These are phyloP conservation scores for Ceyx erithaca DNA, from an alignment of 2,797 vertebrate genomes.

Conservation along the genomic window DNA sequence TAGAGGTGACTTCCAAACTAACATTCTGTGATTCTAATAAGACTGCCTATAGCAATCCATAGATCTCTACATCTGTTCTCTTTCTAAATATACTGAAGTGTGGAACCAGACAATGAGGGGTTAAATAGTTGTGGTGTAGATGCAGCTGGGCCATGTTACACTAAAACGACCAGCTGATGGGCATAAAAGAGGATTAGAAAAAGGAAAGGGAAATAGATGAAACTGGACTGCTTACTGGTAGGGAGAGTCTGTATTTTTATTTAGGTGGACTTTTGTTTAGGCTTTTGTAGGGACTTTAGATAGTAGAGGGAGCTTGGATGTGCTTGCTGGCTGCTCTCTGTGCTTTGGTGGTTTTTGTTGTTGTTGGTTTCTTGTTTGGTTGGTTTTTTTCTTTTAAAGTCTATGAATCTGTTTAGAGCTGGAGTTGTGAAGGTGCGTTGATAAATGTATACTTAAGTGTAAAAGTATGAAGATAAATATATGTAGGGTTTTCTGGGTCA, in stretches of 20 bases:
- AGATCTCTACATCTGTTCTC: neutral
- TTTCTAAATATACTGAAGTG: neutral
- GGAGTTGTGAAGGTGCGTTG: neutral
- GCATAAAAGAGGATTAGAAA: slow-evolving; percentile 60
- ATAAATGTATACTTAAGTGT: neutral
- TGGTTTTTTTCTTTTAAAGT: neutral
- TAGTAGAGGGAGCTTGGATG: neutral
- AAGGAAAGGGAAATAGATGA: slow-evolving; percentile 40
- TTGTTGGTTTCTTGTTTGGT: neutral
- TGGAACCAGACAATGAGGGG: neutral
- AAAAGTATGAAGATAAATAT: neutral
- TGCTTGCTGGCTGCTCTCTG: neutral
- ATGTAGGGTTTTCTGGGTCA: neutral
- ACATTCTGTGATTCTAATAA: neutral
- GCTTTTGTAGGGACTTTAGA: neutral
- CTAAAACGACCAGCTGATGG: slow-evolving; percentile 46
- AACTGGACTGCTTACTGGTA: neutral
- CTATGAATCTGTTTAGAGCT: neutral
- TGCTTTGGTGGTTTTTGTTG: too few relatives aligned
- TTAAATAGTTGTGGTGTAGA: slow-evolving; percentile 14
- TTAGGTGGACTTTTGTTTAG: neutral
- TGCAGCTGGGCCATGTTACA: slow-evolving; percentile 56
- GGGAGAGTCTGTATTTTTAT: neutral
- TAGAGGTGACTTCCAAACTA: too few relatives aligned
- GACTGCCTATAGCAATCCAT: neutral